Evolutionary conservation across 2,888 invertebrate genomes (phyloP).

Genomic region (Polyommatus icarus): DNA sequence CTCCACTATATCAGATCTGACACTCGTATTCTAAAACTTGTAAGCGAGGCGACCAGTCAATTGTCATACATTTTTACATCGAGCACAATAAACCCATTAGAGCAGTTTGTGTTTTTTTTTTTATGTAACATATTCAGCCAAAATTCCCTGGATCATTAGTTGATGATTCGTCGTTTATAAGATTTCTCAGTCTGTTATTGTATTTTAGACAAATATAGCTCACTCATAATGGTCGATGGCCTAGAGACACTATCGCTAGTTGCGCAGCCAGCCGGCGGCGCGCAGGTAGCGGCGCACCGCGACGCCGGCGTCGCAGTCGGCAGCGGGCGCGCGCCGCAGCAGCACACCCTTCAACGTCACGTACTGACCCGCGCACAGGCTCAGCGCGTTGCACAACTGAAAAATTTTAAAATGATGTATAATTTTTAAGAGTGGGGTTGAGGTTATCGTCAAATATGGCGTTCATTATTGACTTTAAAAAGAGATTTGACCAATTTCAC

Average conservation of each 20-base stretch:
- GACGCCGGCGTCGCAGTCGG: slow-evolving; percentile 61
- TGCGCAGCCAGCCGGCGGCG: slow-evolving; percentile 68
- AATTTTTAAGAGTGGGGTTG: background rate
- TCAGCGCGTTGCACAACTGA: slow-evolving; percentile 87
- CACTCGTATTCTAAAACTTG: too few species aligned
- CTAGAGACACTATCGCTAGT: slow-evolving; percentile 46
- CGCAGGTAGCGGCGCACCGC: slow-evolving; percentile 66
- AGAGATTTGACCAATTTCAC: too few species aligned
- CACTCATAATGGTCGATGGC: background rate
- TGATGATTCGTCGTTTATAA: background rate
- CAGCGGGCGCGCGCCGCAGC: slow-evolving; percentile 81
- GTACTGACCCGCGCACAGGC: slow-evolving; percentile 92
- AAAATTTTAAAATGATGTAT: background rate
- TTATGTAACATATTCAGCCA: too few species aligned
- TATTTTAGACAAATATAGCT: background rate
- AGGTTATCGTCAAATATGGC: too few species aligned
- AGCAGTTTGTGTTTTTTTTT: too few species aligned
- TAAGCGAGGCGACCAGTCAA: too few species aligned
- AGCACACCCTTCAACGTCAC: slow-evolving; percentile 93
- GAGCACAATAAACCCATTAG: too few species aligned
- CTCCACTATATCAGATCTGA: too few species aligned
- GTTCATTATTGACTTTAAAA: too few species aligned
- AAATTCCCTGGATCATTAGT: too few species aligned
- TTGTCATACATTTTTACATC: too few species aligned
- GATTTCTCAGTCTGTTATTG: background rate